Evolutionary conservation across 2,888 invertebrate genomes (phyloP), one percentile per base, ranked within the genome.

Genomic region (Chrysotoxum bicinctum): DNA sequence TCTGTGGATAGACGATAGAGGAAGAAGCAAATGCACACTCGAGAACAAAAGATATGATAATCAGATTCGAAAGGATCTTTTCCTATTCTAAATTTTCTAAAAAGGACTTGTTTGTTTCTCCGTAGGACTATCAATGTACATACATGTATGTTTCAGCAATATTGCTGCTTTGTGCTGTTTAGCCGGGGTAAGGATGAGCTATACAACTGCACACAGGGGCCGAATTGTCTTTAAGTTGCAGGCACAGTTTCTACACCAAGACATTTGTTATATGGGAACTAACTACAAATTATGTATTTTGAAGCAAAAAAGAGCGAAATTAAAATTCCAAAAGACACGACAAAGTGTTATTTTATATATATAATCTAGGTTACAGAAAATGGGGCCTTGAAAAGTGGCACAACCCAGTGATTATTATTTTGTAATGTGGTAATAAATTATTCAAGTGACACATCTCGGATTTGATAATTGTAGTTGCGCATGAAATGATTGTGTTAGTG

Each of bases 11-110:
- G 52, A 52, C n/a, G 45, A 70, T 66, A 72, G 8, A 62, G 64
- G 30, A 52, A 83, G 40, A 73, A 73, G 45, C 60, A 62, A 69
- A 56, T 48, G 56, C 43, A 54, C 75, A 69, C 68, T 48, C 73
- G 43, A 58, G 69, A 43, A 84, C 83, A 84, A 79, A 84, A 66
- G 74, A 60, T 64, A 78, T 64, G 74, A 79, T 75, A 79, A 84
- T 84, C 62, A 73, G 62, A 48, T 78, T 83, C 64, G 48, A 40
- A n/a, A 78, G 64, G 79, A 56, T 54, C 48, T 74, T 62, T 32
- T 43, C 54, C 58, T 19, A 19, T 37, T 54, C 23, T 52, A 26
- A 23, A 3, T 16, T 45, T 10, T 43, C 35, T 52, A 21, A 66
- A 69, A 58, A 73, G 58, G 32, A 64, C 43, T 45, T 30, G 35